Evolutionary conservation across 1,140 invertebrate genomes (phyloP), one percentile per base, ranked within the genome.

Genomic region (Drosophila gunungcola): DNA sequence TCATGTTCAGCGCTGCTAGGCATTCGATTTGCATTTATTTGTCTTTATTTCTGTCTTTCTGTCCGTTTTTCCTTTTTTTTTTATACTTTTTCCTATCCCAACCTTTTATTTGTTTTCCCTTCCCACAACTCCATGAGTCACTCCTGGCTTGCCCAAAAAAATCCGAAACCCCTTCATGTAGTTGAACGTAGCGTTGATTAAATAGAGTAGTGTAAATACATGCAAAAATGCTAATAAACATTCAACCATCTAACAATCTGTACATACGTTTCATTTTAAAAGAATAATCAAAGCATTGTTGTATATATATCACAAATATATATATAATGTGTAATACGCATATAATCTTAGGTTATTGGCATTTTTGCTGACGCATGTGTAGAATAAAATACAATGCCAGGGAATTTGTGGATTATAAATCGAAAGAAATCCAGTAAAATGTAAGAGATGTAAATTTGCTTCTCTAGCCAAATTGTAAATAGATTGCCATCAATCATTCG

Each of bases 121-220:
- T 73, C 67, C 90, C 63, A 69, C 27, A 52, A 27, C 56, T 94
- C 94, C 94, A 94, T 73, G 80, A 93, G 93, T 92, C 93, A 55
- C 54, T 94, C 89, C 94, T 93, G 93, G 94, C 93, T 93, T 94
- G 92, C 94, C 94, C 93, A 53, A 73, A 56, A 61, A 77, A 75
- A 80, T 56, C 63, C 73, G 41, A 57, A 78, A 75, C 74, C 83
- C 82, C 91, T 92, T 92, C 91, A 92, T 91, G 75, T 91, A 91
- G 85, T 86, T 78, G 91, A 84, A 89, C 83, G 82, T 78, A 89
- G 84, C 84, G 79, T 79, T 88, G 83, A 34, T 65, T 51, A 56
- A 79, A 55, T 83, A 91, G 90, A 46, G 67, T 88, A 90, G 89
- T 91, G 86, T 90, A 90, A 79, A 90, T 86, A 85, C n/a, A 73